phyloP scores from a whole-genome alignment of 2,797 vertebrate species.

The Aeoliscus strigatus region DNA sequence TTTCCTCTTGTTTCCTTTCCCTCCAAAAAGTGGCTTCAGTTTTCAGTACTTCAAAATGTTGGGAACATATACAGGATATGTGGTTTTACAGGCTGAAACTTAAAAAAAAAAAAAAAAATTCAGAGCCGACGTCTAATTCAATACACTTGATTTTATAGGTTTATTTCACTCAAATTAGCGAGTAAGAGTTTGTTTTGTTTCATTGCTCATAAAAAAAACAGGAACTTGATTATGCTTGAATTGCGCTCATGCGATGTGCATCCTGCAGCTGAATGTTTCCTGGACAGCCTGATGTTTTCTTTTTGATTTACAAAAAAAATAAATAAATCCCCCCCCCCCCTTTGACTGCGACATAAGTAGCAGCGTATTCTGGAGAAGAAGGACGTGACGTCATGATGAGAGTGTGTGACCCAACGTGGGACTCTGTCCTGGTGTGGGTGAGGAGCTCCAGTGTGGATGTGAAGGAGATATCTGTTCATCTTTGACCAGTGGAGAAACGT shows the following conservation, averaged over 20 bases:
- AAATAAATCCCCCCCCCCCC: conserved; percentile 1
- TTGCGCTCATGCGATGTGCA: too few species aligned
- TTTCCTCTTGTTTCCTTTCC: conserved; percentile 34
- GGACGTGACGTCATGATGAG: conserved; percentile 10
- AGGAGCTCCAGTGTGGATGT: conserved; percentile 14
- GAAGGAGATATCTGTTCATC: conserved; percentile 18
- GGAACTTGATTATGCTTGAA: too few species aligned
- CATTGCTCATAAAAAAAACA: too few species aligned
- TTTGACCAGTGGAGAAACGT: too few species aligned
- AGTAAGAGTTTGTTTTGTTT: too few species aligned
- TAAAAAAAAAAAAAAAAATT: too few species aligned
- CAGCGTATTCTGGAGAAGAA: conserved; percentile 17
- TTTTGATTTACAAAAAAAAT: conserved; percentile 7
- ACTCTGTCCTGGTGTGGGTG: conserved; percentile 21
- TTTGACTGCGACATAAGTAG: conserved; percentile 14
- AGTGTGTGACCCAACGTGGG: conserved; percentile 7
- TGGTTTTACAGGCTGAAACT: too few species aligned
- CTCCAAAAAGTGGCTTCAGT: conserved; percentile 67
- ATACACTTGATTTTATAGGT: too few species aligned
- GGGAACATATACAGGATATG: conserved; percentile 20
- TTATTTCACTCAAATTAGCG: too few species aligned
- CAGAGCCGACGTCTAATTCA: too few species aligned
- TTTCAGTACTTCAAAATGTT: conserved; percentile 64
- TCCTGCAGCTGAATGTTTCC: too few species aligned
- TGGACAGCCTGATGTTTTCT: conserved; percentile 17